phyloP scores from a whole-genome alignment of 2,797 vertebrate species.

The Peromyscus eremicus region DNA sequence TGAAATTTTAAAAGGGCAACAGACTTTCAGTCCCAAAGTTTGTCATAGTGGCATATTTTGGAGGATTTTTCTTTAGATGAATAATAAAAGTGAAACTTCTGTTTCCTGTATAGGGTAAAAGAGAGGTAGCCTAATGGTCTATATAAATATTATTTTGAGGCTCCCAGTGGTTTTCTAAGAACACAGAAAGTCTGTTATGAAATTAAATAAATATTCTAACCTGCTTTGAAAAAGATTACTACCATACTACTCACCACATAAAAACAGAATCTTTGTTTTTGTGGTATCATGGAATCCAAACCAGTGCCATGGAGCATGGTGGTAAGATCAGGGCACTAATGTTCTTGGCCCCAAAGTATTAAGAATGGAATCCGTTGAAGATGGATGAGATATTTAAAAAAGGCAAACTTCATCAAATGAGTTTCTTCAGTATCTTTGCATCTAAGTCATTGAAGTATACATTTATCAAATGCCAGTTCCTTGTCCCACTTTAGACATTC shows the following conservation, averaged over 20 bases:
- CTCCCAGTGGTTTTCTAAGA: slow-evolving; percentile 9
- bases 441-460: background rate
- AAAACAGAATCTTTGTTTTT: slow-evolving; percentile 3
- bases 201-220: slow-evolving; percentile 19
- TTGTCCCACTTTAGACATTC: background rate
- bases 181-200: background rate
- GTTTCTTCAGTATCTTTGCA: background rate
- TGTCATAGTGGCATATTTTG: slow-evolving; percentile 35
- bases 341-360: background rate
- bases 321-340: background rate
- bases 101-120: background rate
- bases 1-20: background rate
- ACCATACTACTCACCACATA: background rate
- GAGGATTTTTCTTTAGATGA: background rate
- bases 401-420: background rate
- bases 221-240: slow-evolving; percentile 15
- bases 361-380: background rate
- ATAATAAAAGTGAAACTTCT: slow-evolving; percentile 16
- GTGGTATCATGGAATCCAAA: background rate
- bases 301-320: background rate
- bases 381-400: background rate
- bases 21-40: background rate
- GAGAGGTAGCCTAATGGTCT: background rate
- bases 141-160: background rate
- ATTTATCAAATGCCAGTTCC: background rate